A percentile compares a stretch with the other conserved stretches of the same genome.
Evolutionary conservation across 2,797 vertebrate species (phyloP).

Genomic region (Margarornis squamiger): DNA sequence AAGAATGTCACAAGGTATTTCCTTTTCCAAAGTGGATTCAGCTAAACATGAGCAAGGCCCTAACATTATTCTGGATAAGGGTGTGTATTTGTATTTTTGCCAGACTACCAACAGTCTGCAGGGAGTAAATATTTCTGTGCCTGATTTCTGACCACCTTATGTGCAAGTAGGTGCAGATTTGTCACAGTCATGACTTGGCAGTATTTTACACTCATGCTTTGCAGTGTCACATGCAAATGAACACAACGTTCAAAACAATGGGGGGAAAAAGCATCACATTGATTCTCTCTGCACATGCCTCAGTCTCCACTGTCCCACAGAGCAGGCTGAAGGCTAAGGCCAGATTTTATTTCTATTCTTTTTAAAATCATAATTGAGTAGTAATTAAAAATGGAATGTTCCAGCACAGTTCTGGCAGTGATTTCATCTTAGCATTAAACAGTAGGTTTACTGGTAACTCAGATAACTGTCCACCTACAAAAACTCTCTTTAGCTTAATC

Average conservation of each 20-base stretch:
- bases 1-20: slow-evolving; percentile 54
- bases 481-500: neutral
- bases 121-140: neutral
- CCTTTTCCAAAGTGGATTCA: slow-evolving; percentile 16
- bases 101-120: neutral
- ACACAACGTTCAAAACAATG: neutral
- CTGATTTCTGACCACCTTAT: neutral
- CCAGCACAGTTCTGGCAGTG: neutral
- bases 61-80: neutral
- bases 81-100: neutral
- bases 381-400: neutral
- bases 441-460: neutral
- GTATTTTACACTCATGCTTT: neutral
- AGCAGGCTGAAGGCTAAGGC: neutral
- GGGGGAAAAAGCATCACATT: neutral
- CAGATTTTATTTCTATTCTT: neutral
- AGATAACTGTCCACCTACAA: neutral
- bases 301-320: neutral
- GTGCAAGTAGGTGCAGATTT: neutral
- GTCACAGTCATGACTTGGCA: slow-evolving; percentile 3
- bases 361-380: neutral
- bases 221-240: neutral
- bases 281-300: neutral
- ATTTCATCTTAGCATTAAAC: neutral
- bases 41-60: neutral